Evolutionary conservation across 1,140 invertebrate genomes (phyloP).

Genomic region (Euwallacea fornicatus): DNA sequence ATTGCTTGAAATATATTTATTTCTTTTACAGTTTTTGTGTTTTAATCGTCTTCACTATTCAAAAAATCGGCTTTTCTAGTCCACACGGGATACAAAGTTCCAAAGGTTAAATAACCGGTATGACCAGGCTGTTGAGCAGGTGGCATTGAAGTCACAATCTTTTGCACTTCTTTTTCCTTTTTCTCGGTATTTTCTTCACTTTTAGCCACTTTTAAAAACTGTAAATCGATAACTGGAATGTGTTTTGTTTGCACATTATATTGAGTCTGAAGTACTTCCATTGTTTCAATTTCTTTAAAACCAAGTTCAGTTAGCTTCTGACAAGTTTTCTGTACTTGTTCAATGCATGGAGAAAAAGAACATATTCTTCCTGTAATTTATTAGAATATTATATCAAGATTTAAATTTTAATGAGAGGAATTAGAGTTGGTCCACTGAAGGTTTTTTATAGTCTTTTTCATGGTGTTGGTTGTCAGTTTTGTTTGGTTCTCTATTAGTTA

Average conservation of each 20-base stretch:
- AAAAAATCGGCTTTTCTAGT: slow-evolving; percentile 14
- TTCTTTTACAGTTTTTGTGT: background rate
- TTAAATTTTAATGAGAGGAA: background rate
- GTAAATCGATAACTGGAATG: slow-evolving; percentile 69
- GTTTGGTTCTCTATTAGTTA: too few relatives aligned
- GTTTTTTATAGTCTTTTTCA: too few relatives aligned
- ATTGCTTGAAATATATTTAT: too few relatives aligned
- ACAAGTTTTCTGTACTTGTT: slow-evolving; percentile 92
- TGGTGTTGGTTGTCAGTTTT: too few relatives aligned
- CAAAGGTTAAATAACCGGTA: slow-evolving; percentile 93
- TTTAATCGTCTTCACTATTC: background rate
- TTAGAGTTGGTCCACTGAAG: too few relatives aligned
- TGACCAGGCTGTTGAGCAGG: slow-evolving; percentile 79
- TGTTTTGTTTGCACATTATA: slow-evolving; percentile 74
- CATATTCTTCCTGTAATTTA: slow-evolving; percentile 67
- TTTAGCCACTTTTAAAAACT: slow-evolving; percentile 56
- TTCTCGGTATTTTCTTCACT: slow-evolving; percentile 51
- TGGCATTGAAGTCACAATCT: slow-evolving; percentile 69
- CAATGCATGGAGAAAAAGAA: slow-evolving; percentile 97
- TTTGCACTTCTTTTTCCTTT: slow-evolving; percentile 56
- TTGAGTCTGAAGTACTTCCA: slow-evolving; percentile 86
- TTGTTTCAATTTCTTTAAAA: slow-evolving; percentile 82
- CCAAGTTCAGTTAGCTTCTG: slow-evolving; percentile 67
- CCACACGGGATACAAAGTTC: slow-evolving; percentile 69
- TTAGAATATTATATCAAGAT: background rate